Evolutionary conservation across 2,888 invertebrate genomes (phyloP), one percentile per base, ranked within the genome.

Genomic region (Cybosia mesomella): DNA sequence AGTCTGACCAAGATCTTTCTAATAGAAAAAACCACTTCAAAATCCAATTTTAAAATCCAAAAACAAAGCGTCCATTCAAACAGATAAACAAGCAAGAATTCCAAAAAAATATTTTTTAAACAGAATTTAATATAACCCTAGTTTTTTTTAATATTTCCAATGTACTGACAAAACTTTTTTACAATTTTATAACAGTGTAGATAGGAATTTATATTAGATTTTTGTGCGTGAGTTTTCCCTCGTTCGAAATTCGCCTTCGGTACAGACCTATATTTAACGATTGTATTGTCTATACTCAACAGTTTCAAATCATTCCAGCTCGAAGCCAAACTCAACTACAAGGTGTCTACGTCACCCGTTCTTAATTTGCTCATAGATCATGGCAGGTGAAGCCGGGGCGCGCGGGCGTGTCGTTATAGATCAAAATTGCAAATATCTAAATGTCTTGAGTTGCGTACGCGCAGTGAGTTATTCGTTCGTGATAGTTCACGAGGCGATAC

Each of bases 381-480:
- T 32, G 61, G 66, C 68, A 75, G 82, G 74, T 74, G 76, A 73
- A 62, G 72, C 21, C 71, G 61, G 71, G 81, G 81, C 74, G 82
- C 71, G 76, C 70, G 70, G 70, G 66, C 71, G 58, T 36, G 67
- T 43, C 62, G 74, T 75, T 80, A 75, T 77, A 77, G 80, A 79
- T 80, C 79, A 79, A 79, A 74, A 74, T 77, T 71, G 79, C 78
- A 74, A 76, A 77, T 80, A 80, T 81, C 81, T 75, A 82, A 85
- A 85, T 84, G 84, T 81, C 85, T 76, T 81, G 83, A 81, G 81
- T 81, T 82, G 85, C 85, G 84, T 79, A 71, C 74, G 68, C 65
- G 68, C 66, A 54, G 63, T 81, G 80, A 84, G 75, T 83, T 83
- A 83, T 83, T 71, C 71, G 78, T 72, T 84, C 83, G 83, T 84